A percentile compares a stretch with the other conserved stretches of the same genome.
phyloP scores from a whole-genome alignment of 2,888 invertebrate species.

The Torymus texanus region DNA sequence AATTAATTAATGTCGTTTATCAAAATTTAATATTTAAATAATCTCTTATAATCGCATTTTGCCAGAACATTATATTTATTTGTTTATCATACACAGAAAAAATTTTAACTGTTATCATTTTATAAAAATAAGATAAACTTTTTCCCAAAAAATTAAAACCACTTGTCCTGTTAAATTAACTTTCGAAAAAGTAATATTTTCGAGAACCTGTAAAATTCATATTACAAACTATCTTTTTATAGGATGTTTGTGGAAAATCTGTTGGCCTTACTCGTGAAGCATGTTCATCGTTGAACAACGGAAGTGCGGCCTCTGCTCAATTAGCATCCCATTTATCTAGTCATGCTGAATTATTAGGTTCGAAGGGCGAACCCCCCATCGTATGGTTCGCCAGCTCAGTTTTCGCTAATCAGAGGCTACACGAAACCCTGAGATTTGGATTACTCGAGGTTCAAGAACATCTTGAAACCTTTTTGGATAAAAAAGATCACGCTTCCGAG shows the following conservation, averaged over 20 bases:
- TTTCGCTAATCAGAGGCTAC: slow-evolving; percentile 82
- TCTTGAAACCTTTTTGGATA: slow-evolving; percentile 94
- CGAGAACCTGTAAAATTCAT: not conserved
- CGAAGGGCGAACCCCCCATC: slow-evolving; percentile 87
- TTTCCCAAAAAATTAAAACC: too few relatives aligned
- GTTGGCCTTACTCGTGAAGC: slow-evolving; percentile 85
- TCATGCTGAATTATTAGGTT: slow-evolving; percentile 78
- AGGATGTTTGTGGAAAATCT: slow-evolving; percentile 89
- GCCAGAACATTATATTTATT: too few relatives aligned
- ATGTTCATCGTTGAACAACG: slow-evolving; percentile 80
- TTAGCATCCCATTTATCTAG: slow-evolving; percentile 77
- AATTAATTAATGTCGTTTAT: too few relatives aligned
- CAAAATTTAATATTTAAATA: too few relatives aligned
- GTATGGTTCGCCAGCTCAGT: slow-evolving; percentile 89
- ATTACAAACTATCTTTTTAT: not conserved
- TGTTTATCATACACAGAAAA: too few relatives aligned
- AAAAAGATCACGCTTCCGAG: slow-evolving; percentile 91
- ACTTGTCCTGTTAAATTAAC: not conserved
- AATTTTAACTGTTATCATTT: too few relatives aligned
- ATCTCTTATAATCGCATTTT: too few relatives aligned
- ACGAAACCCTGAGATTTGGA: slow-evolving; percentile 90
- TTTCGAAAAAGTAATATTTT: slow-evolving; percentile 16
- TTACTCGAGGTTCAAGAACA: slow-evolving; percentile 96
- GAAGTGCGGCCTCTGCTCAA: slow-evolving; percentile 69
- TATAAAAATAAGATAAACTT: too few relatives aligned